Evolutionary conservation across 2,888 invertebrate species (phyloP).

Genomic region (Capitulum mitella): DNA sequence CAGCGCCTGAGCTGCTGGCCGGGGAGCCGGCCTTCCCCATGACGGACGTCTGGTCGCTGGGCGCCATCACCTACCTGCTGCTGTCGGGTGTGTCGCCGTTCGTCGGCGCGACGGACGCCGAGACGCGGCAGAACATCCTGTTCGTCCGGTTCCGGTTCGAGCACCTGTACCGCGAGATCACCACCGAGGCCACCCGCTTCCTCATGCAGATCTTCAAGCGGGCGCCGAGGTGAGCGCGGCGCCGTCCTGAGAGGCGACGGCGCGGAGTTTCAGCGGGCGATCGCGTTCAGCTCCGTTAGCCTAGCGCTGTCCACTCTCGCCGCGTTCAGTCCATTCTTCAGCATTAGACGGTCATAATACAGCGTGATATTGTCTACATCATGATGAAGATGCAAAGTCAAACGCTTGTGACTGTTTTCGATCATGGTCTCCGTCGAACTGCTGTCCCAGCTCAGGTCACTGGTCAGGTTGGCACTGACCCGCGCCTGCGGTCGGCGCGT

Average conservation of each 20-base stretch:
- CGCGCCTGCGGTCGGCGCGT: no score
- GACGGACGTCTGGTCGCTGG: conserved; percentile 93
- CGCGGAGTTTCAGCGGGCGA: no score
- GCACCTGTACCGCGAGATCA: conserved; percentile 85
- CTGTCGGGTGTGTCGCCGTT: conserved; percentile 90
- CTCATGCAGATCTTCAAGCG: conserved; percentile 92
- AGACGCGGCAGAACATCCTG: conserved; percentile 83
- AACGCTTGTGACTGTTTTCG: no score
- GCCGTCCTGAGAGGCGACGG: neutral
- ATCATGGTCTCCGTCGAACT: no score
- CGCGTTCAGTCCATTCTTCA: no score
- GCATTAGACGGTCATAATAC: no score
- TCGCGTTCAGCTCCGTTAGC: no score
- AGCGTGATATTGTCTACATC: no score
- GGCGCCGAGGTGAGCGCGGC: conserved; percentile 65
- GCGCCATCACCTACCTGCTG: conserved; percentile 82
- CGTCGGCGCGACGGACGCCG: conserved; percentile 63
- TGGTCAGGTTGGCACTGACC: no score
- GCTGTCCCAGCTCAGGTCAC: no score
- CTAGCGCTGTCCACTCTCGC: no score
- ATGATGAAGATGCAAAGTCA: no score
- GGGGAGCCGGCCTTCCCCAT: conserved; percentile 82
- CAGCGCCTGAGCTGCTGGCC: conserved; percentile 80
- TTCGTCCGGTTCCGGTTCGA: conserved; percentile 90
- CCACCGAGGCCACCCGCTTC: conserved; percentile 86